Conservation (phyloP, 2,888 invertebrate genomes). For the Lissocephala sabroskyi region DNA sequence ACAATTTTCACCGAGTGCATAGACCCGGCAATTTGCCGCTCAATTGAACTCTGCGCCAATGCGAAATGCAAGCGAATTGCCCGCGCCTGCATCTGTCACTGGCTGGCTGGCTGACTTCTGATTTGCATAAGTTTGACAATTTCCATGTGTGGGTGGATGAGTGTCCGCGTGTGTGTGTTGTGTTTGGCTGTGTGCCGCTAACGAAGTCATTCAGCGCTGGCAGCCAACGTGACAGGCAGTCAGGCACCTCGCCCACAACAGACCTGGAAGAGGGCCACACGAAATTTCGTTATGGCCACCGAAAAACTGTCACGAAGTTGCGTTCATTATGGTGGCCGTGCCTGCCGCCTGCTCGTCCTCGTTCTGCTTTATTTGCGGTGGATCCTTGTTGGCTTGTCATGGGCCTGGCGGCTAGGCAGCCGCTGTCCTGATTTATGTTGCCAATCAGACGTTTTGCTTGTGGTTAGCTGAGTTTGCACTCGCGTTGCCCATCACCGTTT, state of each 20-base stretch:
- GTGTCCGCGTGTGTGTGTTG: conserved; percentile 5
- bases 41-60: conserved; percentile 50
- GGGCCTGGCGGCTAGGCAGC: neutral
- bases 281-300: neutral
- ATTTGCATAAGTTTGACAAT: conserved; percentile 65
- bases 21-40: conserved; percentile 54
- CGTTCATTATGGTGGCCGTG: conserved; percentile 50
- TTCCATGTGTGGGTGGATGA: conserved; percentile 14
- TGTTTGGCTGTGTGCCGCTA: conserved; percentile 25
- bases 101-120: conserved; percentile 20
- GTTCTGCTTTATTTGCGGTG: conserved; percentile 12
- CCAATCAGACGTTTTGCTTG: conserved; percentile 59
- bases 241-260: no score
- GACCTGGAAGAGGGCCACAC: neutral
- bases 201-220: conserved; percentile 61
- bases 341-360: conserved; percentile 8
- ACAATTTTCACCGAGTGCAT: conserved; percentile 39
- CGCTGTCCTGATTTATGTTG: conserved; percentile 52
- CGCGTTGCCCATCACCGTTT: conserved; percentile 21
- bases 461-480: conserved; percentile 27
- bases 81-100: neutral
- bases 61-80: conserved; percentile 34
- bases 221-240: conserved; percentile 34
- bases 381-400: conserved; percentile 6
- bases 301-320: conserved; percentile 33